Conservation (phyloP, 1,140 invertebrate species). For the Tyrophagus putrescentiae region DNA sequence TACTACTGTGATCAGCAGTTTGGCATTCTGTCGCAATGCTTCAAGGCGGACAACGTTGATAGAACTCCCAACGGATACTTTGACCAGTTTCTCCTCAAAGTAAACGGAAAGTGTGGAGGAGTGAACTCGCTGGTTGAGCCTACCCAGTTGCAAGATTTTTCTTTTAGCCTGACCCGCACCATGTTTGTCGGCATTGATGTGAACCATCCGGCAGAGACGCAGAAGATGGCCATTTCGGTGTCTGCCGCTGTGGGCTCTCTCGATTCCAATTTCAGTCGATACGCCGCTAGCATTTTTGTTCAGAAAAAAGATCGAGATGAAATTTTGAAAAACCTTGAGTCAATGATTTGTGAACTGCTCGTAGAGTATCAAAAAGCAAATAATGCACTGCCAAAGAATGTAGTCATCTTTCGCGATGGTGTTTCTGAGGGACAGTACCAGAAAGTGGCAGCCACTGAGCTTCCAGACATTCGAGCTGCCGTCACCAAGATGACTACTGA, state of each 20-base stretch:
- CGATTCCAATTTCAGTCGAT: slow-evolving; percentile 6
- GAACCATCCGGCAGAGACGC: slow-evolving; percentile 59
- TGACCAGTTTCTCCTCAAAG: slow-evolving; percentile 61
- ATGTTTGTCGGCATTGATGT: slow-evolving; percentile 49
- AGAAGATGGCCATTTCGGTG: slow-evolving; percentile 56
- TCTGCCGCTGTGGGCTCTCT: slow-evolving; percentile 45
- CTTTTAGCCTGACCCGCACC: background rate
- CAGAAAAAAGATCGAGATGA: slow-evolving; percentile 17
- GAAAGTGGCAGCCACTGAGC: slow-evolving; percentile 27
- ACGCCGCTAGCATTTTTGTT: slow-evolving; percentile 15
- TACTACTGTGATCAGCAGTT: background rate
- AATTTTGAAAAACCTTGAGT: slow-evolving; percentile 9
- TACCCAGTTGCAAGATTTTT: slow-evolving; percentile 27
- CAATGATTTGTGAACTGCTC: slow-evolving; percentile 29
- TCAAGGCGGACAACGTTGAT: background rate
- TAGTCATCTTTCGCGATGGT: slow-evolving; percentile 37
- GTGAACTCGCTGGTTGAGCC: slow-evolving; percentile 50
- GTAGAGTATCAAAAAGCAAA: slow-evolving; percentile 34
- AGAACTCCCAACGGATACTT: slow-evolving; percentile 24
- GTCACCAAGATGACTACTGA: slow-evolving; percentile 22
- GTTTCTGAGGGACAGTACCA: slow-evolving; percentile 37
- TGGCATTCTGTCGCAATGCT: slow-evolving; percentile 9
- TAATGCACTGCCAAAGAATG: slow-evolving; percentile 28
- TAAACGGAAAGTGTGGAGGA: slow-evolving; percentile 68
- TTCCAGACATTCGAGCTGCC: slow-evolving; percentile 22